Evolutionary conservation across 2,888 invertebrate species (phyloP).

Genomic region (Platypus cylindrus): DNA sequence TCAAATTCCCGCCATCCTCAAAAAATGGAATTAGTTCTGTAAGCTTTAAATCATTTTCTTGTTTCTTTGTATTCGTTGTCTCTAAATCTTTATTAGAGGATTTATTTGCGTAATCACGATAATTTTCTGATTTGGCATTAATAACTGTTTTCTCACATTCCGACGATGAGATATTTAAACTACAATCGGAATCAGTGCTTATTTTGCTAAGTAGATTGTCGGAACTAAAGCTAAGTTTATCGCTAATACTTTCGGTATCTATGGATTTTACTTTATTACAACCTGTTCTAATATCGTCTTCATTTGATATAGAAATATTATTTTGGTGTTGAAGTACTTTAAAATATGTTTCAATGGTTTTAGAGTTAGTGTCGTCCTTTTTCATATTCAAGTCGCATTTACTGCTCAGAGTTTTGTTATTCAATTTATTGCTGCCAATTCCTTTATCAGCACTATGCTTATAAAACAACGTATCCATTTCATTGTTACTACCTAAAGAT

Average conservation of each 20-base stretch:
- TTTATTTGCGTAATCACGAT: constrained; percentile 4
- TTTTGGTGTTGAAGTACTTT: constrained; percentile 33
- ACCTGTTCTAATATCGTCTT: constrained; percentile 43
- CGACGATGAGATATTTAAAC: constrained; percentile 45
- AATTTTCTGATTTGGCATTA: constrained; percentile 13
- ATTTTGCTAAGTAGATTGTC: constrained; percentile 38
- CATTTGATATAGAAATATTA: constrained; percentile 38
- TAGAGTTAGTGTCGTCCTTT: constrained; percentile 26
- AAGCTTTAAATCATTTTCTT: constrained; percentile 17
- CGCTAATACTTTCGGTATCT: constrained; percentile 40
- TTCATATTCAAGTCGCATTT: constrained; percentile 17
- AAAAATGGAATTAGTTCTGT: constrained; percentile 38
- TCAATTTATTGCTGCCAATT: constrained; percentile 16
- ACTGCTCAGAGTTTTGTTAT: constrained; percentile 14
- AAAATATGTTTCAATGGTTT: constrained; percentile 33
- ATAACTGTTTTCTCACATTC: constrained; percentile 36
- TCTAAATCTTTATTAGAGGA: constrained; percentile 7
- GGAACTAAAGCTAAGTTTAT: constrained; percentile 44
- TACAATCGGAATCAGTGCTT: constrained; percentile 27
- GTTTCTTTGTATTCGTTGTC: constrained; percentile 21
- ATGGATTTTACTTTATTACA: constrained; percentile 31
- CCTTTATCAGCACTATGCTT: constrained; percentile 27
- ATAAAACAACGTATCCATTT: constrained; percentile 32
- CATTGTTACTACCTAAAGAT: constrained; percentile 33
- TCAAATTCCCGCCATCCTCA: constrained; percentile 40